A percentile compares a stretch with the other conserved stretches of the same genome.
phyloP scores from a whole-genome alignment of 2,888 invertebrate species.

The Synanthedon tipuliformis region DNA sequence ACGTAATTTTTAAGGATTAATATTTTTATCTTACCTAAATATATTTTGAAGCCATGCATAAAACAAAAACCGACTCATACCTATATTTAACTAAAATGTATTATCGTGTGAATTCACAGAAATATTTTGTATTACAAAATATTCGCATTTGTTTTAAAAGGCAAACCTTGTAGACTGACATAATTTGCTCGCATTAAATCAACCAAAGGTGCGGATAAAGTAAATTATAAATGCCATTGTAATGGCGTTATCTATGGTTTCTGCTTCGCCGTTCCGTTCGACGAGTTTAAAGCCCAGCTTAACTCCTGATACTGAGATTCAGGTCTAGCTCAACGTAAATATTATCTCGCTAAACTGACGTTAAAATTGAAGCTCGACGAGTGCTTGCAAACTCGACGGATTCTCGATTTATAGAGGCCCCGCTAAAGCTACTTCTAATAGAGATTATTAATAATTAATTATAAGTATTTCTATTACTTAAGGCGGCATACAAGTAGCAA shows the following conservation, averaged over 20 bases:
- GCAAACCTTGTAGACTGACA: not conserved
- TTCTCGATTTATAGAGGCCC: too few relatives aligned
- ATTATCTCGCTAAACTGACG: not conserved
- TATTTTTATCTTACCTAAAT: too few relatives aligned
- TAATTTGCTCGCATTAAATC: not conserved
- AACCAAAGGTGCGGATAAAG: not conserved
- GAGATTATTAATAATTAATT: too few relatives aligned
- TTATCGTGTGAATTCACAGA: too few relatives aligned
- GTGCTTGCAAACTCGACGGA: not conserved
- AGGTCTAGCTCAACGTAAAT: not conserved
- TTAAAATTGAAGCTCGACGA: not conserved
- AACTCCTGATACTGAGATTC: not conserved
- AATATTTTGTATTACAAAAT: too few relatives aligned
- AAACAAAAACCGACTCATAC: too few relatives aligned
- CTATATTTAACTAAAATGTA: too few relatives aligned
- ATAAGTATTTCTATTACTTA: too few relatives aligned
- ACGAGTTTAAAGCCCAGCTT: not conserved
- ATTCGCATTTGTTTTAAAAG: not conserved
- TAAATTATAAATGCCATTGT: not conserved
- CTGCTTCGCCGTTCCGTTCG: not conserved
- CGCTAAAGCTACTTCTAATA: too few relatives aligned
- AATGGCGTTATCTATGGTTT: not conserved
- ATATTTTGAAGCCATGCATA: too few relatives aligned
- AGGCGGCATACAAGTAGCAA: too few relatives aligned
- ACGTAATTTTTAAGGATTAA: too few relatives aligned